Evolutionary conservation across 2,888 invertebrate genomes (phyloP).

Genomic region (Coleophora deauratella): DNA sequence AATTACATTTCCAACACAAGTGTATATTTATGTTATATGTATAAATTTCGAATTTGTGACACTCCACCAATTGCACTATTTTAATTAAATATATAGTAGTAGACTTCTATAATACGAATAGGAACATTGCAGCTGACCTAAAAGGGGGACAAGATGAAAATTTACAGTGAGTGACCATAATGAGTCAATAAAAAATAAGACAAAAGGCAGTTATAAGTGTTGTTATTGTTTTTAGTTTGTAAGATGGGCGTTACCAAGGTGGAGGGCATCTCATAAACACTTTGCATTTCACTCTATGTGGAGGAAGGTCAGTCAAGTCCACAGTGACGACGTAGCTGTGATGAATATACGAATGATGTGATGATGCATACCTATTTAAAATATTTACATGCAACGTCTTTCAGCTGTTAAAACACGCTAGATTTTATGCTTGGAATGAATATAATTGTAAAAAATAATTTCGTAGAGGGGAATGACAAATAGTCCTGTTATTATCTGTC

Average conservation of each 20-base stretch:
- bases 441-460: background rate
- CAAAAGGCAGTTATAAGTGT: conserved; percentile 4
- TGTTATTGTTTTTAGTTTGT: conserved; percentile 62
- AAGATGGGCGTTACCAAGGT: conserved; percentile 68
- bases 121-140: too few species aligned
- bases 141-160: too few species aligned
- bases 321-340: conserved; percentile 19
- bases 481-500: too few species aligned
- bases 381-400: conserved; percentile 24
- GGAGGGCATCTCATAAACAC: conserved; percentile 68
- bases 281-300: conserved; percentile 56
- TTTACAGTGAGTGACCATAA: too few species aligned
- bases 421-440: background rate
- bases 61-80: conserved; percentile 15
- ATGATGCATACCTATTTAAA: background rate
- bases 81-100: background rate
- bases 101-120: background rate
- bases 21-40: conserved; percentile 19
- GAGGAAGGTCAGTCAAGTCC: conserved; percentile 59
- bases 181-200: background rate
- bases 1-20: conserved; percentile 15
- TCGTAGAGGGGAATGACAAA: too few species aligned
- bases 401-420: conserved; percentile 13
- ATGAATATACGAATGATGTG: conserved; percentile 12
- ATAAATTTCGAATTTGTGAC: conserved; percentile 11